Conservation (phyloP, 2,113 vertebrate species). For the Limnothrissa miodon region DNA sequence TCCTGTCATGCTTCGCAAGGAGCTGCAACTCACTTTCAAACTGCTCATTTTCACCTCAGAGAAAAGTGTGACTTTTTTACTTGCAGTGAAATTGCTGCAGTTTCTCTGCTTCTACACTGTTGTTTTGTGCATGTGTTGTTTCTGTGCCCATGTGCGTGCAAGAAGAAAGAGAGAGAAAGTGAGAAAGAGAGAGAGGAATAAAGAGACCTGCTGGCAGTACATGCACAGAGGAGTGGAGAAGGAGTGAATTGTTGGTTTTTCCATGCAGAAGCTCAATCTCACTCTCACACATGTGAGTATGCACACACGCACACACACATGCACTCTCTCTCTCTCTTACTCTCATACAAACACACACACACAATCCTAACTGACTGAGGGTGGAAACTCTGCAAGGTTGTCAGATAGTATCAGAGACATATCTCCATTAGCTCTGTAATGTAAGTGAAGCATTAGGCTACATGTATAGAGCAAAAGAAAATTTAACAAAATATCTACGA, state of each 20-base stretch:
- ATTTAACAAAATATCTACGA: neutral
- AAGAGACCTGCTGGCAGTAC: neutral
- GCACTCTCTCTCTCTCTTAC: neutral
- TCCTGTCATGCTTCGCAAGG: constrained; percentile 28
- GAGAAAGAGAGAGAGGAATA: neutral
- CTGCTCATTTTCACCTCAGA: constrained; percentile 2
- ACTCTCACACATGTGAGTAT: neutral
- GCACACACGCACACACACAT: neutral
- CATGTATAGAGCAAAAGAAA: neutral
- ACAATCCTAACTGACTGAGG: neutral
- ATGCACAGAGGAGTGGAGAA: neutral
- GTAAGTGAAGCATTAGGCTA: neutral
- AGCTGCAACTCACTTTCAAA: neutral
- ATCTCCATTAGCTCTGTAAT: neutral
- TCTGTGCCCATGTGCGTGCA: neutral
- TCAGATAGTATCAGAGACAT: neutral
- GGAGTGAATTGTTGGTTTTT: constrained; percentile 15
- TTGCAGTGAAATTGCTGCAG: neutral
- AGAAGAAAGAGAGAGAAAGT: neutral
- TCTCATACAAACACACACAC: neutral
- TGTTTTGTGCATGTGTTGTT: neutral
- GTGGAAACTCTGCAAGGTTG: neutral
- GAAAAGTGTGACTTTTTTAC: neutral
- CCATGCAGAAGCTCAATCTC: neutral
- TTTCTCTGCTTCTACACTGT: too few relatives aligned